phyloP scores from a whole-genome alignment of 2,797 vertebrate species.

The Rhodeus uyekii region DNA sequence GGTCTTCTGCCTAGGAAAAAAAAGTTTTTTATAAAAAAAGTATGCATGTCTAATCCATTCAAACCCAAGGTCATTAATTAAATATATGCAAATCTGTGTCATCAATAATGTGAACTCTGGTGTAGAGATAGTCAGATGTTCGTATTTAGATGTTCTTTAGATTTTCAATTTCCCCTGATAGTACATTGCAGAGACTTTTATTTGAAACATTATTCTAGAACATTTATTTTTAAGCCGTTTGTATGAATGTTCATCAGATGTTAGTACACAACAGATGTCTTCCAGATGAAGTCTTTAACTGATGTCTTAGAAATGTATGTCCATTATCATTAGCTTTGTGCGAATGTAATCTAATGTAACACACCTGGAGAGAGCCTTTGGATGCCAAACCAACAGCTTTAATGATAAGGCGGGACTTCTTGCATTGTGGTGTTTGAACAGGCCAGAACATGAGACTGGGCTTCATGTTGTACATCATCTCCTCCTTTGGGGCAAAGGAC shows the following conservation, averaged over 20 bases:
- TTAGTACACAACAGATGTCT: neutral
- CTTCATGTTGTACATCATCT: slow-evolving; percentile 78
- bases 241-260: neutral
- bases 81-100: neutral
- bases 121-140: neutral
- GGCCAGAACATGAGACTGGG: slow-evolving; percentile 80
- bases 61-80: neutral
- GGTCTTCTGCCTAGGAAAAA: slow-evolving; percentile 71
- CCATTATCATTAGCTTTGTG: neutral
- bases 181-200: neutral
- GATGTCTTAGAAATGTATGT: neutral
- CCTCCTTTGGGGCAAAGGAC: slow-evolving; percentile 84
- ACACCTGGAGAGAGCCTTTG: slow-evolving; percentile 80
- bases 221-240: neutral
- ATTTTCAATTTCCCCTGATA: neutral
- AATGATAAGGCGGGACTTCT: slow-evolving; percentile 70
- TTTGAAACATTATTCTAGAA: neutral
- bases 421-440: slow-evolving; percentile 61
- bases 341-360: neutral
- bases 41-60: neutral
- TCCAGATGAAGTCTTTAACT: neutral
- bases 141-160: neutral
- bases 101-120: neutral
- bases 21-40: slow-evolving; percentile 6
- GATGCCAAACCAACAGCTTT: slow-evolving; percentile 78